phyloP scores from a whole-genome alignment of 2,797 vertebrate species.

The Crax fasciolata region DNA sequence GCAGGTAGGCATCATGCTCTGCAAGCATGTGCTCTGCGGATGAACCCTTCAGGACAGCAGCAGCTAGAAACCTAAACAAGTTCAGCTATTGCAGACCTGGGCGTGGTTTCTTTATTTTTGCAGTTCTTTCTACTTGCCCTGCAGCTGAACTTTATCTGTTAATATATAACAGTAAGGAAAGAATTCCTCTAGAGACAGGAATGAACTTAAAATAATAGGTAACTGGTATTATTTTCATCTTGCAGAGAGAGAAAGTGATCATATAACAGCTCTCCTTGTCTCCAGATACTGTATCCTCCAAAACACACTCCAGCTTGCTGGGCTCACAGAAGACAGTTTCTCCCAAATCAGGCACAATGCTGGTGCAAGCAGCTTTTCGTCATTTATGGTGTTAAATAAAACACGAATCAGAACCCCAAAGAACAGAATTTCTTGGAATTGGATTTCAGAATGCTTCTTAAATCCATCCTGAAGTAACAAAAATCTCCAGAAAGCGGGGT shows the following conservation, averaged over 20 bases:
- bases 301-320: neutral
- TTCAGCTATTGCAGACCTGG: neutral
- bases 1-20: neutral
- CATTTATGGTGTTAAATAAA: neutral
- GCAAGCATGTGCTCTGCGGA: neutral
- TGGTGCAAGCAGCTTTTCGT: neutral
- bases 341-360: neutral
- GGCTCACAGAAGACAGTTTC: neutral
- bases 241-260: neutral
- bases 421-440: too few species aligned
- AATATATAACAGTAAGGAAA: constrained; percentile 17
- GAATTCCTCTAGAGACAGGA: constrained; percentile 28
- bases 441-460: neutral
- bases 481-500: neutral
- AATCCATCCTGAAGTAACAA: neutral
- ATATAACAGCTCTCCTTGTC: neutral
- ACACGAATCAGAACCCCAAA: neutral
- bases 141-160: constrained; percentile 45
- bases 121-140: constrained; percentile 10
- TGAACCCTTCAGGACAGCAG: neutral
- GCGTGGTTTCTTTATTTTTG: neutral
- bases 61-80: neutral
- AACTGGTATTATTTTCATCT: constrained; percentile 1
- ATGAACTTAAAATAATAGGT: neutral
- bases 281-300: neutral